Base-by-base conservation (phyloP, 2,113 vertebrate species). In the Lipophrys pholis region DNA sequence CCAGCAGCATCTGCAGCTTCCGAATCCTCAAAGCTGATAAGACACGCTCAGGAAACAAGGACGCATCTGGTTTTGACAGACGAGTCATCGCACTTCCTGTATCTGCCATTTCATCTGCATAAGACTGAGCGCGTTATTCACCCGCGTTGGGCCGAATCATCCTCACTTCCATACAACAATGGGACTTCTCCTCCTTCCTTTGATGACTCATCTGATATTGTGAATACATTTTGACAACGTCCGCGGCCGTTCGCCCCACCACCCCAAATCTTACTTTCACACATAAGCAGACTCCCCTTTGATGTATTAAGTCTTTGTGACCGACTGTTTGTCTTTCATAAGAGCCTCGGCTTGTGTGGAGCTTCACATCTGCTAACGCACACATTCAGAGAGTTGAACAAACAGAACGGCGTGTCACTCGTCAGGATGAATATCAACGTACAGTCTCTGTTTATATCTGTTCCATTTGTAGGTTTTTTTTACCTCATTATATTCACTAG, bases 21-120 rank as follows among this genome's bases (percentile, higher is more conserved):
- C 16, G 58, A 80, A 77, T 65, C 56, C 35, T n/a, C 1, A 36
- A 65, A 56, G 51, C 60, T 66, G 73, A 77, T 68, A 64, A 69
- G 76, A 81, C 65, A 51, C 11, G 10, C 40, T 68, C n/a, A 49
- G 42, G 41, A 91, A 81, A 82, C 17, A 41, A 83, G 79, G 70
- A 67, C 59, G 66, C 78, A 80, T 80, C 64, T 76, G 73, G 55
- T 58, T 82, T 72, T 80, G 80, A 87, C 73, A 60, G 73, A 80
- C 8, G 30, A 67, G 66, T 69, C 46, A 39, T 78, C 48, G 21
- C 58, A 55, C 50, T 57, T 56, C 70, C 40, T 79, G 52, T 60
- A 66, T 84, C 67, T 73, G 50, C 63, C 38, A 68, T 84, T 80
- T 80, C 67, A 61, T 86, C 72, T 76, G 57, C 66, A 75, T 57